Evolutionary conservation across 2,113 vertebrate genomes (phyloP).

Genomic region (Lates calcarifer): DNA sequence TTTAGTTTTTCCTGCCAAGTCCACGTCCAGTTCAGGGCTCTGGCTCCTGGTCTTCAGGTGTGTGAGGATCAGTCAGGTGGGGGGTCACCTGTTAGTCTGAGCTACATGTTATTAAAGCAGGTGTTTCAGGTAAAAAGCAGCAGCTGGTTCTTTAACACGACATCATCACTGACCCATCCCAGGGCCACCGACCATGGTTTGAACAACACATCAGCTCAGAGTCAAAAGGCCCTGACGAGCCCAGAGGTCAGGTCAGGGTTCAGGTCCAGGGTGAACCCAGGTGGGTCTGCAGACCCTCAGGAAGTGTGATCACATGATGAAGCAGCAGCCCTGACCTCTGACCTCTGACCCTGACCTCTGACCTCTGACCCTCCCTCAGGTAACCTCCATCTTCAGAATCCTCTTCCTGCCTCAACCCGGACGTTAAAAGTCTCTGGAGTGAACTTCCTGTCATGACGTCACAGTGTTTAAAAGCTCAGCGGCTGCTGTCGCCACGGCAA

Average conservation of each 20-base stretch:
- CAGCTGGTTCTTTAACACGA: no score
- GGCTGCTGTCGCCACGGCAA: background rate
- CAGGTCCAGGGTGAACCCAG: background rate
- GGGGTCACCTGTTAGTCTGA: background rate
- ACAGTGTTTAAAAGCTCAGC: constrained; percentile 24
- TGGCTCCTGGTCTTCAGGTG: background rate
- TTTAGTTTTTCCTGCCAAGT: background rate
- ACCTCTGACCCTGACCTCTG: background rate
- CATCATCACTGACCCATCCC: no score
- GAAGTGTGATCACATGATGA: background rate
- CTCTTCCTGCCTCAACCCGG: background rate
- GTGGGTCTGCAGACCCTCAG: background rate
- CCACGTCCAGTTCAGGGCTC: background rate
- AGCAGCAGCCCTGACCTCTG: background rate
- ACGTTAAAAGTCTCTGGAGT: background rate
- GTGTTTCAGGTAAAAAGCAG: background rate
- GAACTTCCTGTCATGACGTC: background rate
- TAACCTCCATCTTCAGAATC: background rate
- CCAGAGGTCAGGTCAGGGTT: background rate
- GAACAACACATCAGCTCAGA: constrained; percentile 1
- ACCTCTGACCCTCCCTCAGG: background rate
- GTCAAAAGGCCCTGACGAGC: background rate
- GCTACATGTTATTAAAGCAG: background rate
- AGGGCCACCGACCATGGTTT: background rate
- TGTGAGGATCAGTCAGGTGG: background rate